Evolutionary conservation across 2,797 vertebrate species (phyloP).

Genomic region (Enteromius paludinosus): DNA sequence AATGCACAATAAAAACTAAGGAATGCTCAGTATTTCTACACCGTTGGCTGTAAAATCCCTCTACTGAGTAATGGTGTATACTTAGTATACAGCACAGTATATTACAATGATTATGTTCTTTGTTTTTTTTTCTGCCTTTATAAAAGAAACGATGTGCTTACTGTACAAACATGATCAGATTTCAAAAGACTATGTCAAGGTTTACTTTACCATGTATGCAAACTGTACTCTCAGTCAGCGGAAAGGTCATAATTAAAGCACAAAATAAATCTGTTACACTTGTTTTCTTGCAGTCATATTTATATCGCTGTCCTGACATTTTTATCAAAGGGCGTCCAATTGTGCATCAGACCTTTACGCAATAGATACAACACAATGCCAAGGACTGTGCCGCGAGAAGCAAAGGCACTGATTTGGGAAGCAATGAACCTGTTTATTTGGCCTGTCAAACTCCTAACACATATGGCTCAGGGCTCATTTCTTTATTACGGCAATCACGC

Average conservation of each 20-base stretch:
- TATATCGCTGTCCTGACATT: background rate
- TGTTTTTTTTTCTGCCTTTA: background rate
- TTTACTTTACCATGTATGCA: background rate
- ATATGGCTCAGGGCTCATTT: conserved; percentile 31
- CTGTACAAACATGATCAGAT: background rate
- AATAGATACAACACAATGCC: conserved; percentile 12
- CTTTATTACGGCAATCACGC: conserved; percentile 42
- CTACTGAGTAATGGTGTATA: background rate
- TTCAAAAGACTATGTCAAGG: background rate
- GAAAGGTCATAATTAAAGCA: background rate
- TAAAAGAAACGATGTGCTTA: background rate
- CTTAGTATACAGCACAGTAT: background rate
- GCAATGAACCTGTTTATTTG: conserved; percentile 32
- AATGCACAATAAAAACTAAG: conserved; percentile 32
- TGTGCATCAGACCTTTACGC: background rate
- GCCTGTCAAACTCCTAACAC: conserved; percentile 42
- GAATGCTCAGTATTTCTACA: conserved; percentile 11
- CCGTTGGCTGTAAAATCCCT: background rate
- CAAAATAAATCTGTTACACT: background rate
- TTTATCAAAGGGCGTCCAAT: background rate
- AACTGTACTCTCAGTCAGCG: background rate
- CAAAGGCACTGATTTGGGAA: background rate
- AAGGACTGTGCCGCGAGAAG: background rate
- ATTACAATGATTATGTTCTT: conserved; percentile 1
- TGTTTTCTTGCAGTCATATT: conserved; percentile 1